Evolutionary conservation across 2,888 invertebrate genomes (phyloP), one percentile per base, ranked within the genome.

Genomic region (Sympetrum striolatum): DNA sequence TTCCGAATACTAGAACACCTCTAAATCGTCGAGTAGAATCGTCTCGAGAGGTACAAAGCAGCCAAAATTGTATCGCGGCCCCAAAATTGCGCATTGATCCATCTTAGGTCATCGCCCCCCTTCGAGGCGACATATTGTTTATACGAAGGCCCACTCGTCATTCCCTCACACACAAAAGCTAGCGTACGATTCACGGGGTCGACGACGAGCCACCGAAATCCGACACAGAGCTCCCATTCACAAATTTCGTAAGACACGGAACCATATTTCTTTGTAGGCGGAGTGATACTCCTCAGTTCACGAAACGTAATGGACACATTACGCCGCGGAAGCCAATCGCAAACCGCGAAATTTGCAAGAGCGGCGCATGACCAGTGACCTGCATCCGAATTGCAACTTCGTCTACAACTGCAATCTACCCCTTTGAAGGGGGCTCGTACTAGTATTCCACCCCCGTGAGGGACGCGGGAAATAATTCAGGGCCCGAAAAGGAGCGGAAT

Each of bases 291-390:
- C 73, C 73, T 31, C n/a, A 64, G 4, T 12, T 86, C 58, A 86
- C 86, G 86, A 60, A 58, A 86, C 60, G 18, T 12, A 86, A 86
- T 60, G 60, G 60, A 86, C 58, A 86, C 86, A 86, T 86, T 86
- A 86, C 25, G 37, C 22, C 58, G 53, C 4, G 37, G 37, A 37
- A n/a, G 37, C 86, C 86, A 86, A 86, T 86, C 37, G 37, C 58
- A 64, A 37, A 35, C 37, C 37, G 37, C 8, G 64, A 37, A n/a
- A 37, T 86, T 60, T 86, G 60, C 60, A 64, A 73, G 25, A 25
- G 22, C 73, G 25, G 73, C 73, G 73, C 73, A 73, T 73, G 73
- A 31, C 22, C 73, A 18, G 73, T 73, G 73, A 73, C 31, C 73
- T 73, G 25, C 25, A 73, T 73, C 31, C 73, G 25, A 31, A 31